Base-by-base conservation (phyloP, 2,888 invertebrate genomes). In the Drosophila fulvimacula region DNA sequence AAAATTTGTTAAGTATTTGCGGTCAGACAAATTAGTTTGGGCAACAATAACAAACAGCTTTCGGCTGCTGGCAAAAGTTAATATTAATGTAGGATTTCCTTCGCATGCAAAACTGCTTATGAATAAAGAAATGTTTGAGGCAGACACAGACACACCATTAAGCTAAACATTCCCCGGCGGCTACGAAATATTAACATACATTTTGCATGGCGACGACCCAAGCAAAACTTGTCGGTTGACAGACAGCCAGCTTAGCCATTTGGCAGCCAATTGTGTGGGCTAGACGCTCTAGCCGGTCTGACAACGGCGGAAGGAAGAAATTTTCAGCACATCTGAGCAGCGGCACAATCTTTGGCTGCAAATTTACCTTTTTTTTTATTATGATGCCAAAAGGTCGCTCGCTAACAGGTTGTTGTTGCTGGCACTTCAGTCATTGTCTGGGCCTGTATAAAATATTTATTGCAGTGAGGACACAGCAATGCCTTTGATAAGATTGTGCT, bases 201-300 rank as follows among this genome's bases (percentile, higher is more conserved):
- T 70, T 77, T 70, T 74, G 59, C 70, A 77, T 70, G 61, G 49
- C 51, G 53, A 49, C 53, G 48, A 57, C 46, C 44, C 57, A 30
- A 67, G 66, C 65, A 15, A 56, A 64, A 67, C 62, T 66, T 76
- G 73, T 76, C 71, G 70, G 46, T 64, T 73, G 76, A 68, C 78
- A 77, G 66, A 56, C 78, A 69, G 59, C 49, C 77, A 39, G 69
- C 72, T 77, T 81, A 81, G 86, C 86, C 81, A 85, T 82, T 79
- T 79, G 86, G 58, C 82, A 82, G 82, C 79, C 83, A 83, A 82
- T 82, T 82, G 85, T 82, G 82, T 72, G 76, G 67, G 82, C 79
- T 61, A 81, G 71, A 61, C 60, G 52, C 32, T 53, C 36, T 56
- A 38, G 41, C n/a, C 53, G 51, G 38, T 55, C 77, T 73, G 80